Conservation (phyloP, 2,113 vertebrate genomes). For the Daboia siamensis region DNA sequence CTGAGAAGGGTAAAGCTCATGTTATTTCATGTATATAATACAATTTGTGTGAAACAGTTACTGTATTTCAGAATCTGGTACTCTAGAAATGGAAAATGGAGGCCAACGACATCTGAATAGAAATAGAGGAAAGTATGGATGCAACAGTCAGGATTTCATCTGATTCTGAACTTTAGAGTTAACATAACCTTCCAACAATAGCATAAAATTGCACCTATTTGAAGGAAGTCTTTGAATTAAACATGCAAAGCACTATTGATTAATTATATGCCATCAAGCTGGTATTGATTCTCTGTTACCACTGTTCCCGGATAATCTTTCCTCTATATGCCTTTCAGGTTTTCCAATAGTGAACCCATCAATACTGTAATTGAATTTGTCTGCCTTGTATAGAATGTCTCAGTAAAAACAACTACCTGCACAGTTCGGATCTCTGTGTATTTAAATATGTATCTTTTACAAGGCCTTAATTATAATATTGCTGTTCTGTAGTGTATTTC, state of each 20-base stretch:
- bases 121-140: neutral
- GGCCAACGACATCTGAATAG: neutral
- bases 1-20: conserved; percentile 14
- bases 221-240: neutral
- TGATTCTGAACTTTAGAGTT: neutral
- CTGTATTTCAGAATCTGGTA: neutral
- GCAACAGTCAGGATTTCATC: neutral
- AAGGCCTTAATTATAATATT: neutral
- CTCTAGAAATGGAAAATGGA: neutral
- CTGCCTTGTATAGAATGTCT: neutral
- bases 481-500: neutral
- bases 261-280: neutral
- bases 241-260: neutral
- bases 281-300: neutral
- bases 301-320: neutral
- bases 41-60: neutral
- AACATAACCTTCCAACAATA: neutral
- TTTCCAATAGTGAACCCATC: neutral
- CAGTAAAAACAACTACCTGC: neutral
- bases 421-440: neutral
- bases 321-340: neutral
- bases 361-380: neutral
- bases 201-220: neutral
- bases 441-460: neutral
- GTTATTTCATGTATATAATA: neutral